Evolutionary conservation across 2,797 vertebrate genomes (phyloP).

Genomic region (Micropoecilia bifurca): DNA sequence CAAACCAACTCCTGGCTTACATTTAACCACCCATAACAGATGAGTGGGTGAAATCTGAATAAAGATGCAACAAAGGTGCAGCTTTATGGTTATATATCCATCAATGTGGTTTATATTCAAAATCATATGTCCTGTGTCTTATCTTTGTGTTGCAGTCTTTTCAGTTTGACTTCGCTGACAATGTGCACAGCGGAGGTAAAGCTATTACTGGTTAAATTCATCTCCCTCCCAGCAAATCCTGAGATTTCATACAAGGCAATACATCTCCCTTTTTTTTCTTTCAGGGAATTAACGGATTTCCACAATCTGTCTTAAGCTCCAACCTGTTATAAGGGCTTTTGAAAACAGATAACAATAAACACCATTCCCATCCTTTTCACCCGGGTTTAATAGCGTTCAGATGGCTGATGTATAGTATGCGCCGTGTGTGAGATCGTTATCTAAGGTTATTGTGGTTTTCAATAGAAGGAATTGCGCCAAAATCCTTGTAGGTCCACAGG

Average conservation of each 20-base stretch:
- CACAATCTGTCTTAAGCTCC: conserved; percentile 89
- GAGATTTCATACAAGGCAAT: conserved; percentile 89
- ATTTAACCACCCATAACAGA: conserved; percentile 11
- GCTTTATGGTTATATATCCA: conserved; percentile 9
- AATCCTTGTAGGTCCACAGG: conserved; percentile 80
- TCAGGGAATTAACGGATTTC: conserved; percentile 97
- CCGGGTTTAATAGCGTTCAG: conserved; percentile 82
- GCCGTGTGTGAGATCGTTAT: conserved; percentile 81
- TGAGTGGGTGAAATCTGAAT: neutral
- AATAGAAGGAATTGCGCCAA: conserved; percentile 74
- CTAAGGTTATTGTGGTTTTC: conserved; percentile 78
- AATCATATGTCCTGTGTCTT: conserved; percentile 54
- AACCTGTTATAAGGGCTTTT: conserved; percentile 87
- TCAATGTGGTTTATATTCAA: conserved; percentile 43
- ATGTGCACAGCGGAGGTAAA: conserved; percentile 76
- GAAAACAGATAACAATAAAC: conserved; percentile 88
- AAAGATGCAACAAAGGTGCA: conserved; percentile 10
- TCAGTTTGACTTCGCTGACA: conserved; percentile 73
- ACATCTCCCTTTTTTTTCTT: conserved; percentile 86
- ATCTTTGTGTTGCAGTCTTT: conserved; percentile 70
- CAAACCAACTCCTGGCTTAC: conserved; percentile 1
- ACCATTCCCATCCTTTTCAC: conserved; percentile 80
- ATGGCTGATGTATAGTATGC: conserved; percentile 85
- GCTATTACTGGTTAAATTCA: conserved; percentile 89
- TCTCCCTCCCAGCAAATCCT: conserved; percentile 80